Conservation (phyloP, 2,888 invertebrate species). For the Orthonychiurus folsomi region DNA sequence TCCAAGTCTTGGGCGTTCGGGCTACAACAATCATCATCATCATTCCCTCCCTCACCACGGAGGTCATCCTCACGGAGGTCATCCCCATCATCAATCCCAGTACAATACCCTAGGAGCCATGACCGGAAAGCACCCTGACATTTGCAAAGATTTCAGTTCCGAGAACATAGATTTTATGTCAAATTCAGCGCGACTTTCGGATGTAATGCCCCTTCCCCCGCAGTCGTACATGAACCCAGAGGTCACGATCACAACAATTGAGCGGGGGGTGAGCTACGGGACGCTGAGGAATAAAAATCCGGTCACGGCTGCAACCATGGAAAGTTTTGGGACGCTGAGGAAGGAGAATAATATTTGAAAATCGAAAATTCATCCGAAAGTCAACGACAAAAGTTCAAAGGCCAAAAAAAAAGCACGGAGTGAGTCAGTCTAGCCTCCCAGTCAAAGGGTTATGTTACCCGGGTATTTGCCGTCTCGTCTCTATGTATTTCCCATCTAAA, state of each 20-base stretch:
- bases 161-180: constrained; percentile 24
- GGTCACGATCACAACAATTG: constrained; percentile 38
- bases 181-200: neutral
- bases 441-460: too few relatives aligned
- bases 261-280: constrained; percentile 30
- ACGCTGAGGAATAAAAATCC: constrained; percentile 28
- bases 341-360: constrained; percentile 38
- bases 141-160: constrained; percentile 32
- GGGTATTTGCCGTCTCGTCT: too few relatives aligned
- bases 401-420: too few relatives aligned
- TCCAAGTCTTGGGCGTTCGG: constrained; percentile 12
- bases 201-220: constrained; percentile 22
- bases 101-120: constrained; percentile 16
- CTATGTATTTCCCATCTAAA: too few relatives aligned
- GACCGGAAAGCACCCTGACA: constrained; percentile 27
- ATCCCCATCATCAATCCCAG: constrained; percentile 17
- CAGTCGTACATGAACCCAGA: constrained; percentile 38
- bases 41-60: constrained; percentile 11
- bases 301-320: constrained; percentile 33
- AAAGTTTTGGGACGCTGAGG: constrained; percentile 36
- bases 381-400: neutral
- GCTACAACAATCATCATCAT: constrained; percentile 17
- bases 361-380: too few relatives aligned
- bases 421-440: too few relatives aligned
- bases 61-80: constrained; percentile 10